phyloP scores from a whole-genome alignment of 2,888 invertebrate species.

The Drosophila suboccidentalis region DNA sequence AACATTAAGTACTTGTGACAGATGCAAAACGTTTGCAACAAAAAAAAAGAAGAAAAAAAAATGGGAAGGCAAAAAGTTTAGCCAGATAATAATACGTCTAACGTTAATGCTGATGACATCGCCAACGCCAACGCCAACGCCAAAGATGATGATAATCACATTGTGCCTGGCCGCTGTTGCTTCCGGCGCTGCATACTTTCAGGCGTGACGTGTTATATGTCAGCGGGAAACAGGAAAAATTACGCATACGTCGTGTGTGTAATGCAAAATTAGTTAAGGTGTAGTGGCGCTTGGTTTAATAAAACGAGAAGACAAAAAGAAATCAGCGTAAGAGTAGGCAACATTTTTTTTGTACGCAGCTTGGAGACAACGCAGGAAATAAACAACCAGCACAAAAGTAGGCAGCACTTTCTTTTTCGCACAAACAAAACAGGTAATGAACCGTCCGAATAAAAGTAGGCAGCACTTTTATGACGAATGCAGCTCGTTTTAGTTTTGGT shows the following conservation, averaged over 20 bases:
- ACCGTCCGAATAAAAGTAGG: too few species aligned
- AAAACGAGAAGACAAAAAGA: too few species aligned
- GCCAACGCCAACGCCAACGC: slow-evolving; percentile 2
- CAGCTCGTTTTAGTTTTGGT: too few species aligned
- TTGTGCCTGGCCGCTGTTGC: slow-evolving; percentile 25
- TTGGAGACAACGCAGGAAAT: too few species aligned
- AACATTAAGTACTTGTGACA: slow-evolving; percentile 17
- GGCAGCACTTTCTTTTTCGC: too few species aligned
- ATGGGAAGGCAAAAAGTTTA: slow-evolving; percentile 30
- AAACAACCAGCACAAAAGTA: too few species aligned
- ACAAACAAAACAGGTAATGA: too few species aligned
- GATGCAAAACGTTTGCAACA: slow-evolving; percentile 10
- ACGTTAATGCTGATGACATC: slow-evolving; percentile 70
- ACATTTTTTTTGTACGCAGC: too few species aligned
- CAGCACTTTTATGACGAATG: too few species aligned
- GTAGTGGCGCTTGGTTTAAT: too few species aligned
- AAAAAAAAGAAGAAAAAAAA: slow-evolving; percentile 1
- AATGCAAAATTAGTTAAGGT: slow-evolving; percentile 48
- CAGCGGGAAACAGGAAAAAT: slow-evolving; percentile 42
- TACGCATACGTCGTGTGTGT: slow-evolving; percentile 60
- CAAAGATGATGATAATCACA: slow-evolving; percentile 41
- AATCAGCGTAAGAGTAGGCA: too few species aligned
- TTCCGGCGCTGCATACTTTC: slow-evolving; percentile 40
- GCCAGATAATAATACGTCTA: slow-evolving; percentile 64
- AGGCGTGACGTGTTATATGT: slow-evolving; percentile 49